A percentile compares a stretch with the other conserved stretches of the same genome.
These are phyloP conservation scores for Drosophila miranda DNA, from an alignment of 1,140 invertebrate species.

Conservation along the genomic window DNA sequence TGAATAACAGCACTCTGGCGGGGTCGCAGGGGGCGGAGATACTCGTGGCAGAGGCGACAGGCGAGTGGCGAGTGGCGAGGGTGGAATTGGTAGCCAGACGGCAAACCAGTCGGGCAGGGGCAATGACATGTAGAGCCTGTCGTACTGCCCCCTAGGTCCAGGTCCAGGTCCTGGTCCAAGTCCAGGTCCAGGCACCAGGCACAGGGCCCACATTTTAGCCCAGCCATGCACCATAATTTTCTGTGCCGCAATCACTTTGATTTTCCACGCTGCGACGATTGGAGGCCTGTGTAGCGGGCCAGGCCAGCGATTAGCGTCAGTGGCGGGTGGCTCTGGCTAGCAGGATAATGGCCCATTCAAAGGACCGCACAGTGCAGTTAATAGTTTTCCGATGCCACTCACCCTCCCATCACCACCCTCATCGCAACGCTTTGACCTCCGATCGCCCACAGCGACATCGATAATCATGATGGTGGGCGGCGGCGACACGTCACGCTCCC, in stretches of 20 bases:
- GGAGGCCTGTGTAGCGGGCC: constrained; percentile 19
- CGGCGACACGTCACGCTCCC: constrained; percentile 2
- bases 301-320: constrained; percentile 42
- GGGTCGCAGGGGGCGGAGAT: too few species aligned
- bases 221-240: constrained; percentile 38
- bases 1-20: constrained; percentile 35
- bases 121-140: constrained; percentile 59
- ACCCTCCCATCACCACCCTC: constrained; percentile 31
- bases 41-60: constrained; percentile 20
- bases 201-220: not conserved
- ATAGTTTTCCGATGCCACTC: constrained; percentile 55
- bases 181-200: constrained; percentile 5
- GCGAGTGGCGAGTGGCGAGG: constrained; percentile 19
- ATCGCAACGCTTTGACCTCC: too few species aligned
- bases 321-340: constrained; percentile 22
- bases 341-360: constrained; percentile 36
- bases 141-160: constrained; percentile 25
- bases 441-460: constrained; percentile 29
- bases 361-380: constrained; percentile 62
- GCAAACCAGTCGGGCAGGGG: constrained; percentile 43
- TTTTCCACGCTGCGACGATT: constrained; percentile 60
- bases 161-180: too few species aligned
- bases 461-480: constrained; percentile 43
- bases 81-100: constrained; percentile 38
- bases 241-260: constrained; percentile 49